Conservation (phyloP, 2,888 invertebrate species). For the Falcaria lacertinaria region DNA sequence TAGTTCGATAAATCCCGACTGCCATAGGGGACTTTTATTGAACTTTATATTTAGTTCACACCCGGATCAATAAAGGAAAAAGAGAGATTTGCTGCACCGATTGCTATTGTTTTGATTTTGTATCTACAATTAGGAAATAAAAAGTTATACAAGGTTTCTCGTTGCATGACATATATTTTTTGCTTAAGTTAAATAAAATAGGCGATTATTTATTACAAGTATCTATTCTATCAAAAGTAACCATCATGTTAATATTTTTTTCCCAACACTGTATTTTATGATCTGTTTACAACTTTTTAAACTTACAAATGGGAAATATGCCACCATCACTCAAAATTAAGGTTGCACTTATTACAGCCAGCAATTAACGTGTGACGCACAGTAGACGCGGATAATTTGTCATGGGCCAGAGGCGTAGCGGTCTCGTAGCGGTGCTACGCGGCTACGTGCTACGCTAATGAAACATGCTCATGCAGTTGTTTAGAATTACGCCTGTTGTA, state of each 20-base stretch:
- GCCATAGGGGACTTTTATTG: slow-evolving; percentile 73
- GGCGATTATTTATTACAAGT: no score
- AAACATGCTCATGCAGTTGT: not conserved
- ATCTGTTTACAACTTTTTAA: no score
- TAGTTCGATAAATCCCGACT: slow-evolving; percentile 76
- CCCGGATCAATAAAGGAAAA: slow-evolving; percentile 68
- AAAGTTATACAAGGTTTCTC: no score
- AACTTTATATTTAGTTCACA: slow-evolving; percentile 73
- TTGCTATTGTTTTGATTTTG: slow-evolving; percentile 23
- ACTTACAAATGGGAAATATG: not conserved
- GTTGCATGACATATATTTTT: no score
- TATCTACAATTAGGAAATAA: no score
- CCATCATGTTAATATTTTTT: no score
- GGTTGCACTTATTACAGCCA: slow-evolving; percentile 35
- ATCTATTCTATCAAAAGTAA: no score
- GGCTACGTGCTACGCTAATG: slow-evolving; percentile 7
- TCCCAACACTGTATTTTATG: no score
- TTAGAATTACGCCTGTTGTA: not conserved
- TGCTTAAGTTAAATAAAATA: no score
- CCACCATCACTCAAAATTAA: not conserved
- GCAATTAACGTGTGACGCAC: slow-evolving; percentile 54
- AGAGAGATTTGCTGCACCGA: slow-evolving; percentile 46
- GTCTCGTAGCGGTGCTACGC: slow-evolving; percentile 21
- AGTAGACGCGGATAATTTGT: slow-evolving; percentile 54
- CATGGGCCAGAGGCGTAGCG: slow-evolving; percentile 36